phyloP scores from a whole-genome alignment of 1,140 invertebrate species.

The Colletes latitarsis region DNA sequence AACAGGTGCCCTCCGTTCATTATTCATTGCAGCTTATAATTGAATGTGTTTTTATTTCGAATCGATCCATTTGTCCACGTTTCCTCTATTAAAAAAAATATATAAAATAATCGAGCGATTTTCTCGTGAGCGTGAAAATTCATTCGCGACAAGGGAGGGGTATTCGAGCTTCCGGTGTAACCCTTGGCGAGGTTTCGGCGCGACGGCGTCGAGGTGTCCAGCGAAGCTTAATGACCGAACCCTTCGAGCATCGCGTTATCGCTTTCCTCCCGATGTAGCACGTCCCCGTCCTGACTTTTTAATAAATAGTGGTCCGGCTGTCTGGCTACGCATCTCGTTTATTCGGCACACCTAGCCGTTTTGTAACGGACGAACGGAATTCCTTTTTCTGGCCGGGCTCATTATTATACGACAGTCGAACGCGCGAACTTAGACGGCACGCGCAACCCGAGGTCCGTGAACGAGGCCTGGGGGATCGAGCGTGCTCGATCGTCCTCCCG shows the following conservation, averaged over 20 bases:
- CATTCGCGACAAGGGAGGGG: neutral
- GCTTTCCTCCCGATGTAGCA: constrained; percentile 80
- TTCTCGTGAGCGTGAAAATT: too few species aligned
- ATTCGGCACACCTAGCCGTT: constrained; percentile 55
- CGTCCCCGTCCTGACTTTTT: constrained; percentile 73
- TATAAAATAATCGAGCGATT: too few species aligned
- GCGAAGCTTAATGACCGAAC: constrained; percentile 75
- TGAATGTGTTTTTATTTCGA: too few species aligned
- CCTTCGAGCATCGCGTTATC: constrained; percentile 74
- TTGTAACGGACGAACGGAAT: constrained; percentile 60
- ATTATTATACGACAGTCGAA: constrained; percentile 51
- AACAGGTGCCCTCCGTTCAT: too few species aligned
- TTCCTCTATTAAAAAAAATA: too few species aligned
- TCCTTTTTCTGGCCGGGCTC: constrained; percentile 43
- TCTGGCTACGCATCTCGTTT: constrained; percentile 62
- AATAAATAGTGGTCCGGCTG: constrained; percentile 72
- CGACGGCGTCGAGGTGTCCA: constrained; percentile 3
- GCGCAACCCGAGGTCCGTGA: constrained; percentile 20
- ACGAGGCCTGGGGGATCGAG: constrained; percentile 3
- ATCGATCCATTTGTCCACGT: too few species aligned
- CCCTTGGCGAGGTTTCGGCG: neutral
- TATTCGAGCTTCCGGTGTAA: neutral
- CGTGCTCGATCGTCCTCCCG: neutral
- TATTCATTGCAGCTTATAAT: too few species aligned
- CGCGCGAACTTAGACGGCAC: constrained; percentile 44